phyloP scores from a whole-genome alignment of 2,797 vertebrate species.

The Rhinogobio ventralis region DNA sequence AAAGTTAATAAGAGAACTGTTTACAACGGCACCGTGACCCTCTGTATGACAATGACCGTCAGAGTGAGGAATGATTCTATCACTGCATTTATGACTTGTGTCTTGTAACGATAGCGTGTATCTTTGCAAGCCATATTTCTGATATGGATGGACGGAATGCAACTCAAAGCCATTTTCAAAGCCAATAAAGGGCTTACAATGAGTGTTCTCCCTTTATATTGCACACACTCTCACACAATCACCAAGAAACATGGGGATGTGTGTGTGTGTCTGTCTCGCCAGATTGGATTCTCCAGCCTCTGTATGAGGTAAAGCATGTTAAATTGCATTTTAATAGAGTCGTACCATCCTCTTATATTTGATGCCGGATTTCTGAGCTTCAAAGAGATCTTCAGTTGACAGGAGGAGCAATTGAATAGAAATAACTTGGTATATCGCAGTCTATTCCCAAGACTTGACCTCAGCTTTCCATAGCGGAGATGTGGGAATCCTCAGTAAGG shows the following conservation, averaged over 20 bases:
- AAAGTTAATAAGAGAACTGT: conserved; percentile 40
- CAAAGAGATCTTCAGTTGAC: conserved; percentile 62
- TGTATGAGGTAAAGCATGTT: conserved; percentile 65
- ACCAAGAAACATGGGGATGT: conserved; percentile 49
- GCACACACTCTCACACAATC: conserved; percentile 50
- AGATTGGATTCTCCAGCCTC: conserved; percentile 58
- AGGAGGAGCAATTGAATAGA: conserved; percentile 54
- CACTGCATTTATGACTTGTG: conserved; percentile 57
- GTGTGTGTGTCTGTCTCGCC: conserved; percentile 37
- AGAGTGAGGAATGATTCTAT: conserved; percentile 48
- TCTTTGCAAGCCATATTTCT: conserved; percentile 55
- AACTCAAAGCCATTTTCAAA: conserved; percentile 54
- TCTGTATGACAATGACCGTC: conserved; percentile 41
- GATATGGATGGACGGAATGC: conserved; percentile 43
- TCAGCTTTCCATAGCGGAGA: conserved; percentile 35
- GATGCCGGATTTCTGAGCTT: conserved; percentile 60
- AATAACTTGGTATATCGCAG: conserved; percentile 54
- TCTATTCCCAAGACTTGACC: conserved; percentile 52
- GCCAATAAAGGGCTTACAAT: conserved; percentile 59
- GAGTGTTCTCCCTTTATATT: conserved; percentile 49
- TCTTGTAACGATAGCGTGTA: conserved; percentile 44
- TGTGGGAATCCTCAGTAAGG: conserved; percentile 48
- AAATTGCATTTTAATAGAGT: conserved; percentile 70
- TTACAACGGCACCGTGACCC: conserved; percentile 14
- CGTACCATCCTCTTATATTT: conserved; percentile 59